Evolutionary conservation across 2,888 invertebrate species (phyloP).

Genomic region (Matsumyia berberina): DNA sequence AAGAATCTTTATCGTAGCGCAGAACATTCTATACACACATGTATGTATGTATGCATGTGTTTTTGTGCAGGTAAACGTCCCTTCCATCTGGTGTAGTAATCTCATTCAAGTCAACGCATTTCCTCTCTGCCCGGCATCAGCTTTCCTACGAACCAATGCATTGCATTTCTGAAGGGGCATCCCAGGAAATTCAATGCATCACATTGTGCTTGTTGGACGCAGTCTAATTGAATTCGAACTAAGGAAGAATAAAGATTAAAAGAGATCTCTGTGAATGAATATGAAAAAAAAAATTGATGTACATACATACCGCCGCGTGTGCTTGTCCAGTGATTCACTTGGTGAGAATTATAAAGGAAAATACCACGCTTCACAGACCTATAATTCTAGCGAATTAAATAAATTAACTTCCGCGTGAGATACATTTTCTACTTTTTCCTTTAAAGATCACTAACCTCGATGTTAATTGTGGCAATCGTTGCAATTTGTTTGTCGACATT

Average conservation of each 20-base stretch:
- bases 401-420: slow-evolving; percentile 32
- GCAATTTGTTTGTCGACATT: slow-evolving; percentile 24
- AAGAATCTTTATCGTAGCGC: slow-evolving; percentile 3
- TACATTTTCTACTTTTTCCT: slow-evolving; percentile 5
- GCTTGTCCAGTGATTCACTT: slow-evolving; percentile 32
- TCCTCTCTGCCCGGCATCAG: not conserved
- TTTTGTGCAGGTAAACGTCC: not conserved
- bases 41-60: not conserved
- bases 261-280: slow-evolving; percentile 47
- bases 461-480: slow-evolving; percentile 27
- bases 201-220: slow-evolving; percentile 17
- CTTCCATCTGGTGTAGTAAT: not conserved
- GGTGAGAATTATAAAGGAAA: slow-evolving; percentile 16
- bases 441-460: slow-evolving; percentile 5
- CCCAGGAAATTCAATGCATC: not conserved
- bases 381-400: slow-evolving; percentile 28
- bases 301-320: too few relatives aligned
- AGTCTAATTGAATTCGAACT: slow-evolving; percentile 55
- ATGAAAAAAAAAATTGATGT: not conserved
- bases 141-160: not conserved
- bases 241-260: slow-evolving; percentile 4
- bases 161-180: slow-evolving; percentile 3
- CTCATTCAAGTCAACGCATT: not conserved
- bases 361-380: not conserved
- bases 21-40: not conserved